Conservation (phyloP, 2,888 invertebrate genomes). For the Nephrotoma guestfalica region DNA sequence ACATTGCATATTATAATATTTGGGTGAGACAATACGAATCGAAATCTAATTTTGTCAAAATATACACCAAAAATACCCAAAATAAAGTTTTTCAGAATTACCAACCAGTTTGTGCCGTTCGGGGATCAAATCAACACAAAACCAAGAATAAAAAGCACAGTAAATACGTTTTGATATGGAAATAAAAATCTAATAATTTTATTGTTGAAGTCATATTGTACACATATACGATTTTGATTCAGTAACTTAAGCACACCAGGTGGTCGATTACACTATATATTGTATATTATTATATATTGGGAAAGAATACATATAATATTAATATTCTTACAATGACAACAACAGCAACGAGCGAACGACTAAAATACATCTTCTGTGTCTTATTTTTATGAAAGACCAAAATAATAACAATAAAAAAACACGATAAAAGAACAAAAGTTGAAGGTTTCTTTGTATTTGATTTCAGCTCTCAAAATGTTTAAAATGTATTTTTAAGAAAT, state of each 20-base stretch:
- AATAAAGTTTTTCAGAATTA: not conserved
- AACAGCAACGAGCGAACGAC: not conserved
- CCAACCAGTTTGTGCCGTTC: not conserved
- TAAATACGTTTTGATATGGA: not conserved
- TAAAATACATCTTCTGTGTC: not conserved
- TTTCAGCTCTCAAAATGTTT: not conserved
- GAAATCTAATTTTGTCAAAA: not conserved
- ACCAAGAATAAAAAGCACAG: not conserved
- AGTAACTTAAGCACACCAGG: not conserved
- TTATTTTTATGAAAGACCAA: not conserved
- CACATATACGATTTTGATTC: not conserved
- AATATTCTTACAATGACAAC: not conserved
- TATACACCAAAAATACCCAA: not conserved
- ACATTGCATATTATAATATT: not conserved
- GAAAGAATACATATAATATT: not conserved
- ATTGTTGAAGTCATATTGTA: not conserved
- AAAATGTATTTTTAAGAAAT: not conserved
- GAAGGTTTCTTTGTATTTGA: not conserved
- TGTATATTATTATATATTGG: not conserved
- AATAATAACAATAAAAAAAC: not conserved
- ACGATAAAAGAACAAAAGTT: not conserved
- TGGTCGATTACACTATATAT: not conserved
- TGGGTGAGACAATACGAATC: not conserved
- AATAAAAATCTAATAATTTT: not conserved
- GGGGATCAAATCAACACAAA: not conserved